phyloP scores from a whole-genome alignment of 1,140 invertebrate species.

The Neuroterus valhalla region DNA sequence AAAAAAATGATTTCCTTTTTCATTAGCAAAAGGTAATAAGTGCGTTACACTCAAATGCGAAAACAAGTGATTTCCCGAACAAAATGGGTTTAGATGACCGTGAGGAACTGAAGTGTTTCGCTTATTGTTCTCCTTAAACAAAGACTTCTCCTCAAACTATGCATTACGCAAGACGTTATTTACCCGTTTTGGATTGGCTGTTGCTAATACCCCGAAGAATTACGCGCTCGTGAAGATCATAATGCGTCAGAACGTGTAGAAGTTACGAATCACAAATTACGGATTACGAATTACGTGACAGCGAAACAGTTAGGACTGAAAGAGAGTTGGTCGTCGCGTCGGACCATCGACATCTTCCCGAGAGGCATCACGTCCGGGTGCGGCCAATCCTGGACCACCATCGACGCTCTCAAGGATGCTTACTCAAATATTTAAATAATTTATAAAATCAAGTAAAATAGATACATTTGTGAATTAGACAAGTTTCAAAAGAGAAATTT shows the following conservation, averaged over 20 bases:
- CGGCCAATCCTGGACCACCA: constrained; percentile 1
- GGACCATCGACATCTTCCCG: constrained; percentile 6
- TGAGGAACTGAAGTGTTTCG: neutral
- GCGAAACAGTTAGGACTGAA: constrained; percentile 15
- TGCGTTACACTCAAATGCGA: neutral
- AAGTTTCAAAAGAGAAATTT: no score
- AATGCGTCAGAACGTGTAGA: constrained; percentile 23
- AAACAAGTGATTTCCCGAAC: neutral
- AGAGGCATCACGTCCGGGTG: constrained; percentile 4
- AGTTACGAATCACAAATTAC: neutral
- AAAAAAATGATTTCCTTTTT: no score
- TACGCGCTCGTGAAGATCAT: constrained; percentile 24
- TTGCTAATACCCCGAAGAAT: constrained; percentile 18
- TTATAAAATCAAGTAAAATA: no score
- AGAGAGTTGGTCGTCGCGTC: neutral
- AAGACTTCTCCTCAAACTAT: constrained; percentile 1
- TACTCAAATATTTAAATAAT: no score
- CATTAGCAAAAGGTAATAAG: neutral
- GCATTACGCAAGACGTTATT: constrained; percentile 5
- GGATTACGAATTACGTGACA: neutral
- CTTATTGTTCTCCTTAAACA: constrained; percentile 12
- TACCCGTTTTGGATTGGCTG: constrained; percentile 6
- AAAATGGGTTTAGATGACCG: neutral
- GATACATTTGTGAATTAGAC: no score
- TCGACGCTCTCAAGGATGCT: neutral